A percentile compares a stretch with the other conserved stretches of the same genome.
Evolutionary conservation across 2,113 vertebrate species (phyloP).

Genomic region (Paraplagusia blochii): DNA sequence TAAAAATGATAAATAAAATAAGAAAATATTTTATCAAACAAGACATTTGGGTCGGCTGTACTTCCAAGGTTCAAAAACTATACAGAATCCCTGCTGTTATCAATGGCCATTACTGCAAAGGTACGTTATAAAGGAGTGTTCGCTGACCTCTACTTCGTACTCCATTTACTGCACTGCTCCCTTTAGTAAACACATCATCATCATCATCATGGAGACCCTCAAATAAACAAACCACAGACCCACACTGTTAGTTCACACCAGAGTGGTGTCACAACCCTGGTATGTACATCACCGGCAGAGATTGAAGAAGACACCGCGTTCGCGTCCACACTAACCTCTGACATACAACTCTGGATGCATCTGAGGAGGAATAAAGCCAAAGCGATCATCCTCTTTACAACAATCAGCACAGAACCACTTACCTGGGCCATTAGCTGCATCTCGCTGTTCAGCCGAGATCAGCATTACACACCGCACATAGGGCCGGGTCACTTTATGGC

Average conservation of each 20-base stretch:
- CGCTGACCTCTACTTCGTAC: background rate
- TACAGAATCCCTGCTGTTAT: no score
- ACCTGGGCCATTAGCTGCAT: constrained; percentile 69
- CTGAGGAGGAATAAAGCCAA: constrained; percentile 25
- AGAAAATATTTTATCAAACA: no score
- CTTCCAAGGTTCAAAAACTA: no score
- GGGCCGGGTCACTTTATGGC: constrained; percentile 51
- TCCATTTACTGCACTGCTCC: constrained; percentile 25
- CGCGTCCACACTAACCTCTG: constrained; percentile 23
- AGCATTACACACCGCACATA: constrained; percentile 65
- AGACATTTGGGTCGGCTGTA: no score
- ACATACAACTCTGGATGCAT: constrained; percentile 35
- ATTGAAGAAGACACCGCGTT: background rate
- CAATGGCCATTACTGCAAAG: no score
- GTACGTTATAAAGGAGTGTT: no score
- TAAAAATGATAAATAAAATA: no score
- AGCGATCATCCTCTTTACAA: constrained; percentile 37
- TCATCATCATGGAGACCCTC: constrained; percentile 25
- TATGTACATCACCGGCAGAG: constrained; percentile 9
- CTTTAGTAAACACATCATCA: constrained; percentile 33
- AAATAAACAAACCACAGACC: constrained; percentile 18
- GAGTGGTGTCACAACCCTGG: background rate
- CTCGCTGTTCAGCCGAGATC: constrained; percentile 58
- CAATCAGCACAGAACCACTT: constrained; percentile 73
- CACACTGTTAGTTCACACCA: constrained; percentile 24